A percentile compares a stretch with the other conserved stretches of the same genome.
These are phyloP conservation scores for Panthera uncia DNA, from an alignment of 2,113 vertebrate species.

Conservation along the genomic window DNA sequence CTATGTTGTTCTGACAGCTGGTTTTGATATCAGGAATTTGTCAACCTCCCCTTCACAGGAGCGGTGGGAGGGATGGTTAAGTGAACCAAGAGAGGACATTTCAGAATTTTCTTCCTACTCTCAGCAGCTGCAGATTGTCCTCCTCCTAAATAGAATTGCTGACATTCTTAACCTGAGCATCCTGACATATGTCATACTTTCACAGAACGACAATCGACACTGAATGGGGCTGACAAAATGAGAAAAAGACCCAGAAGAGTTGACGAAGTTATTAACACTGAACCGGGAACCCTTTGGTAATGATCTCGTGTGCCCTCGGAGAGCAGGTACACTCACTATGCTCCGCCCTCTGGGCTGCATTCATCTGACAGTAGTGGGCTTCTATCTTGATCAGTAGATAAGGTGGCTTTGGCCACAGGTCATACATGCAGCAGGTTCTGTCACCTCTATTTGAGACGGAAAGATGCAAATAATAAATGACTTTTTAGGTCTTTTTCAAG, in stretches of 20 bases:
- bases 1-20: slow-evolving; percentile 87
- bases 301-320: slow-evolving; percentile 62
- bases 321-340: background rate
- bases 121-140: slow-evolving; percentile 54
- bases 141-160: slow-evolving; percentile 69
- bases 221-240: slow-evolving; percentile 44
- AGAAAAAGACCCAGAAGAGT: slow-evolving; percentile 47
- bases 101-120: background rate
- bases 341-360: slow-evolving; percentile 38
- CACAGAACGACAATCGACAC: slow-evolving; percentile 31
- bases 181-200: slow-evolving; percentile 18
- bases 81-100: slow-evolving; percentile 54
- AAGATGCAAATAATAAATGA: background rate
- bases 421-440: accelerated
- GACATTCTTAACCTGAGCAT: slow-evolving; percentile 59
- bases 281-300: slow-evolving; percentile 66
- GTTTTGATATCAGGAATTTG: slow-evolving; percentile 88
- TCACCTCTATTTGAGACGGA: background rate
- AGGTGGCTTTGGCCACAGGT: background rate
- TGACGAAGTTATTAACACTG: slow-evolving; percentile 61
- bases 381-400: background rate
- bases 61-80: slow-evolving; percentile 79
- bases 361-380: background rate
- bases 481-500: background rate
- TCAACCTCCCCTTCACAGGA: slow-evolving; percentile 84